These are phyloP conservation scores for Ispidina lecontei DNA, from an alignment of 2,797 vertebrate genomes.

Conservation along the genomic window DNA sequence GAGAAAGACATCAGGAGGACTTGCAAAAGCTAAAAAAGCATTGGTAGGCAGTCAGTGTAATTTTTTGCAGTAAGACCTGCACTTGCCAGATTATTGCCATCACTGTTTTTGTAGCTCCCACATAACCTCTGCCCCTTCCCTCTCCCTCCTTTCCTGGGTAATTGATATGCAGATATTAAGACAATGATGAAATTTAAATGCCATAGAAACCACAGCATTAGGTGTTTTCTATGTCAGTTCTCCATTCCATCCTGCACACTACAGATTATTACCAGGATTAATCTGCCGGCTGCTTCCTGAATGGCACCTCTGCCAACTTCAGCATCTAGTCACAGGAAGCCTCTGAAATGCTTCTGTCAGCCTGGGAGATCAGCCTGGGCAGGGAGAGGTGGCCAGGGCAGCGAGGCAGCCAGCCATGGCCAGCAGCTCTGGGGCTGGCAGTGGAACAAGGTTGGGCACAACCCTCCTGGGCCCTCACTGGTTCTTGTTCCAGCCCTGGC, in stretches of 20 bases:
- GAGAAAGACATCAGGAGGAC: background rate
- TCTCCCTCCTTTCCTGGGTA: background rate
- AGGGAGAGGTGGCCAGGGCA: rapidly evolving
- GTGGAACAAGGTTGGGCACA: background rate
- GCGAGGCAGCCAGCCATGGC: background rate
- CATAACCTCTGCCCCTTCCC: constrained; percentile 7
- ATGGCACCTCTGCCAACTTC: background rate
- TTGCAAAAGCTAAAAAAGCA: background rate
- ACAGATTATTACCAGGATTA: constrained; percentile 13
- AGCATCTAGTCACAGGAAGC: background rate
- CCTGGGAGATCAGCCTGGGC: background rate
- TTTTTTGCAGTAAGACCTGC: background rate
- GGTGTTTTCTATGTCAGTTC: background rate
- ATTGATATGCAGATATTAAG: constrained; percentile 38
- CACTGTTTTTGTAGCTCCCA: constrained; percentile 2
- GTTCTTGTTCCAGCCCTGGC: background rate
- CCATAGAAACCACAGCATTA: background rate
- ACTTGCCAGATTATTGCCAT: background rate
- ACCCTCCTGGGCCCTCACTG: background rate
- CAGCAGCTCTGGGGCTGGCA: background rate
- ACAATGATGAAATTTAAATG: constrained; percentile 35
- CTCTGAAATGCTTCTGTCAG: background rate
- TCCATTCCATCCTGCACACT: background rate
- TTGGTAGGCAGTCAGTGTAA: background rate
- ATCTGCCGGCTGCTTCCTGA: constrained; percentile 8